Evolutionary conservation across 2,797 vertebrate species (phyloP).

Genomic region (Acanthornis magna): DNA sequence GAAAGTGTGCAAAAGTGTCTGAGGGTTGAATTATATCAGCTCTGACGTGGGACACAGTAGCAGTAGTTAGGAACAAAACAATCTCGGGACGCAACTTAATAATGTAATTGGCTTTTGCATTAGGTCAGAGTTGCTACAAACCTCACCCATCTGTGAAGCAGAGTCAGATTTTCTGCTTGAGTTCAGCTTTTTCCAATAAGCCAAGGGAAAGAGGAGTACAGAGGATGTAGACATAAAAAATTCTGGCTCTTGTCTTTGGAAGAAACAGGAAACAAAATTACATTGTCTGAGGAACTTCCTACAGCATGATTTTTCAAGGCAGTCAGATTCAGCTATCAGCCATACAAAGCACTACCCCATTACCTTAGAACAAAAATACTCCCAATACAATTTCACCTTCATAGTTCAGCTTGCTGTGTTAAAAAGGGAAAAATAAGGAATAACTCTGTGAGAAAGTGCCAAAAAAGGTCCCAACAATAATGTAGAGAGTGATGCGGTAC

Average conservation of each 20-base stretch:
- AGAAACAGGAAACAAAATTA: slow-evolving; percentile 22
- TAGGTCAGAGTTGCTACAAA: not conserved
- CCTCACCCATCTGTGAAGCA: not conserved
- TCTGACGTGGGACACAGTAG: not conserved
- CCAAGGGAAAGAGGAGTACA: not conserved
- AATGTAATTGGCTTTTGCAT: not conserved
- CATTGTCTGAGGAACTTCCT: not conserved
- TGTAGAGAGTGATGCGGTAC: not conserved
- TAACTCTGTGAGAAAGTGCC: not conserved
- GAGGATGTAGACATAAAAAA: not conserved
- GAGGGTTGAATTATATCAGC: not conserved
- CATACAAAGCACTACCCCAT: not conserved
- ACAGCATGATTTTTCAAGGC: not conserved
- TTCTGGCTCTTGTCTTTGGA: not conserved
- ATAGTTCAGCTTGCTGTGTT: not conserved
- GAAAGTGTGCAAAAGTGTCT: not conserved
- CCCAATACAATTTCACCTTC: not conserved
- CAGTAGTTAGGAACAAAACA: not conserved
- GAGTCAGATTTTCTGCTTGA: not conserved
- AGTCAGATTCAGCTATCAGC: not conserved
- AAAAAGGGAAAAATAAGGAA: not conserved
- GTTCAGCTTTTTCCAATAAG: not conserved
- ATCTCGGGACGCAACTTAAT: not conserved
- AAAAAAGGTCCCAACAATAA: not conserved
- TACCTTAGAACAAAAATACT: not conserved